Conservation (phyloP, 1,140 invertebrate genomes). For the Lysiphlebus fabarum region DNA sequence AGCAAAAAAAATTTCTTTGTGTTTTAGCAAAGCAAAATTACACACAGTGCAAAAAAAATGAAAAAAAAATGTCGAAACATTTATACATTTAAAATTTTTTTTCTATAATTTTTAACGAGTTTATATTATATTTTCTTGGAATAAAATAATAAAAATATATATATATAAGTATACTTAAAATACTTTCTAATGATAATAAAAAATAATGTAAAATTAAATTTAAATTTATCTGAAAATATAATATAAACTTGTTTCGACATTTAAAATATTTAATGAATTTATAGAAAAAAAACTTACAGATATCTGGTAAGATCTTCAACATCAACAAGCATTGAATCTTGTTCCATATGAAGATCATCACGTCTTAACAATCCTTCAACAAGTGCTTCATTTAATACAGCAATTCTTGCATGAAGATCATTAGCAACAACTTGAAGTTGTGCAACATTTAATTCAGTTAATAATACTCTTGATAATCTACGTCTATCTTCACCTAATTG, state of each 20-base stretch:
- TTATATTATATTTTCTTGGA: too few species aligned
- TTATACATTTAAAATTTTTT: too few species aligned
- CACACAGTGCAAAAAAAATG: too few species aligned
- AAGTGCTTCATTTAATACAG: constrained; percentile 83
- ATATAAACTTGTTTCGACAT: background rate
- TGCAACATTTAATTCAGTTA: constrained; percentile 91
- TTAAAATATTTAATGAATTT: background rate
- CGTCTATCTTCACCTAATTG: constrained; percentile 77
- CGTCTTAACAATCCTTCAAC: constrained; percentile 83
- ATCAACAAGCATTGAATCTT: constrained; percentile 95
- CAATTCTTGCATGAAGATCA: constrained; percentile 90
- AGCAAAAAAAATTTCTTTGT: background rate
- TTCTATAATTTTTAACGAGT: too few species aligned
- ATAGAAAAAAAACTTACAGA: constrained; percentile 63
- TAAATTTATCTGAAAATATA: too few species aligned
- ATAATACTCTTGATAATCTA: constrained; percentile 74
- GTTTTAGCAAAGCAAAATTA: background rate
- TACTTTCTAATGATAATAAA: background rate
- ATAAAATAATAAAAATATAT: too few species aligned
- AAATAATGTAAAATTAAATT: background rate
- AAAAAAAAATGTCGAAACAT: too few species aligned
- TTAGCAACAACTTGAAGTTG: constrained; percentile 93
- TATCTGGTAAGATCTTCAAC: constrained; percentile 93
- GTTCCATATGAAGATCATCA: constrained; percentile 94
- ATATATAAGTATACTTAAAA: too few species aligned